These are phyloP conservation scores for Apamea crenata DNA, from an alignment of 2,888 invertebrate species.

Conservation along the genomic window DNA sequence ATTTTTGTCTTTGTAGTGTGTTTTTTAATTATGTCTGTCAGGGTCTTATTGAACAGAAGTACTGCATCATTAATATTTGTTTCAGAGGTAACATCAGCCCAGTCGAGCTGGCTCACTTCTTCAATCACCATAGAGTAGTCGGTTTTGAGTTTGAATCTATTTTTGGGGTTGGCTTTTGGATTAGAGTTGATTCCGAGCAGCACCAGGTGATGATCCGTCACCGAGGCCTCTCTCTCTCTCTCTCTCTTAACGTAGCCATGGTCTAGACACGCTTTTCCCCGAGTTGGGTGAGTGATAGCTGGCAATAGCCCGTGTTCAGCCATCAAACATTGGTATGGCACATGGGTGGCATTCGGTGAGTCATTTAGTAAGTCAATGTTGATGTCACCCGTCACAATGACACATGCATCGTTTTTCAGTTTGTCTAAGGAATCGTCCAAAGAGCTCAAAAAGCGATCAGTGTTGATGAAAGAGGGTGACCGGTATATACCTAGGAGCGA, in stretches of 20 bases:
- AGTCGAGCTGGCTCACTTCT: background rate
- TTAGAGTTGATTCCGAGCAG: background rate
- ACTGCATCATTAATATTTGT: background rate
- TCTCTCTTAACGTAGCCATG: background rate
- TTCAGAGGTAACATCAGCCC: background rate
- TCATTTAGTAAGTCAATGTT: background rate
- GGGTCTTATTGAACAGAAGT: background rate
- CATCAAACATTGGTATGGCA: background rate
- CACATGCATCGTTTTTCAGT: background rate
- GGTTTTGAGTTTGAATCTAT: background rate
- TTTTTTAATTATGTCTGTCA: background rate
- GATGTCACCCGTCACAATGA: background rate
- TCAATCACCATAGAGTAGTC: background rate
- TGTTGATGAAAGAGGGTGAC: too few relatives aligned
- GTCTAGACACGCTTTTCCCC: background rate
- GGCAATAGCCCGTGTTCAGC: background rate
- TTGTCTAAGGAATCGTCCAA: background rate
- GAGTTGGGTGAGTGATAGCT: background rate
- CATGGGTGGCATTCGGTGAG: background rate
- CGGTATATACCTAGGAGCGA: too few relatives aligned
- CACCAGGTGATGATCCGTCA: background rate
- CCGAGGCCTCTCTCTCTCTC: background rate
- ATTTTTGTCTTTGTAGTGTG: background rate
- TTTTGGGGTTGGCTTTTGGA: background rate
- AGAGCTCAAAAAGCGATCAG: too few relatives aligned